These are phyloP conservation scores for Lerista edwardsae DNA, from an alignment of 2,797 vertebrate genomes.

Conservation along the genomic window DNA sequence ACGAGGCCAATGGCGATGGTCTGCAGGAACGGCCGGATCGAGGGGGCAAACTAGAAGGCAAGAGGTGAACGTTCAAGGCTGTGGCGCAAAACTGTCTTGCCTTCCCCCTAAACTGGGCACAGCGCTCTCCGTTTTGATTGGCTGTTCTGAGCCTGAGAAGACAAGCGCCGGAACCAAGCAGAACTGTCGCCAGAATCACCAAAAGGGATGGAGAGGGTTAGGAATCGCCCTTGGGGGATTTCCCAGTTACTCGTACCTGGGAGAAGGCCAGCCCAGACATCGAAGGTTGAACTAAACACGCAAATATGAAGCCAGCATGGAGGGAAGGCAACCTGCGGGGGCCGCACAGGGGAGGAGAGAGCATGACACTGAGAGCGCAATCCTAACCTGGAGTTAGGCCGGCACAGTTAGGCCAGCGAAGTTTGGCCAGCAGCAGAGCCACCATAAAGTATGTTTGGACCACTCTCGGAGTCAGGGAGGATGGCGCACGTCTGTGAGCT, in stretches of 20 bases:
- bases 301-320: neutral
- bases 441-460: too few species aligned
- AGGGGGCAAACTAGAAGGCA: conserved; percentile 85
- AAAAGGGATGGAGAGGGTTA: too few species aligned
- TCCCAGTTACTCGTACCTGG: neutral
- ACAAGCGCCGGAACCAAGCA: neutral
- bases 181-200: neutral
- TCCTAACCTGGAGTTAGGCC: too few species aligned
- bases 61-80: neutral
- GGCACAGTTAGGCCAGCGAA: too few species aligned
- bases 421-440: too few species aligned
- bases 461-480: too few species aligned
- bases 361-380: too few species aligned
- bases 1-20: conserved; percentile 90
- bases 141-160: too few species aligned
- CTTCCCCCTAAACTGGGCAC: fast-evolving
- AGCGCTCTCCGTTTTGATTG: too few species aligned
- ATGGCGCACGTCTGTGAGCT: too few species aligned
- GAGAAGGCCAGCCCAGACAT: too few species aligned
- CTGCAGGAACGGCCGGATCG: conserved; percentile 90
- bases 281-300: neutral
- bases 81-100: too few species aligned
- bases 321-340: neutral
- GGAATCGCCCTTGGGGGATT: neutral
- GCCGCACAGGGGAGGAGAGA: neutral